phyloP scores from a whole-genome alignment of 1,140 invertebrate species.

The Condylostylus longicornis region DNA sequence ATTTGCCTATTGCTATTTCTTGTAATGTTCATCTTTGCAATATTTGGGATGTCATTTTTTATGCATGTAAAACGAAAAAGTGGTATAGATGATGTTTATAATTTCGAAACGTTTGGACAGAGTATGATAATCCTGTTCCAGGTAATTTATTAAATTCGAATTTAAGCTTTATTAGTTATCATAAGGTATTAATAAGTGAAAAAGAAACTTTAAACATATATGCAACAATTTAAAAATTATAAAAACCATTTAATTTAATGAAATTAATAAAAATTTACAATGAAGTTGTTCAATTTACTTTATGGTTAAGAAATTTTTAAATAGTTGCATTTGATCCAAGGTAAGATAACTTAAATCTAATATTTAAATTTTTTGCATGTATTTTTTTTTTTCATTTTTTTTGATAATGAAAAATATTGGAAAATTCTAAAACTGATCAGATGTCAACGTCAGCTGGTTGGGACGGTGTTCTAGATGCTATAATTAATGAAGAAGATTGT shows the following conservation, averaged over 20 bases:
- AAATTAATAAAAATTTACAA: too few species aligned
- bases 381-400: too few species aligned
- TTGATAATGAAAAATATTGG: too few species aligned
- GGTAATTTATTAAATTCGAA: conserved; percentile 44
- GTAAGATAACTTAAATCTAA: too few species aligned
- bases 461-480: conserved; percentile 87
- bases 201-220: too few species aligned
- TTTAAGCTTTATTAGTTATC: too few species aligned
- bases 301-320: too few species aligned
- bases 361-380: neutral
- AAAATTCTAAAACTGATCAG: too few species aligned
- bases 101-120: conserved; percentile 96
- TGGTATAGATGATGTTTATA: conserved; percentile 92
- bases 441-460: conserved; percentile 97
- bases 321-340: too few species aligned
- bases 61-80: conserved; percentile 91
- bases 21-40: conserved; percentile 98
- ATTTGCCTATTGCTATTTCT: conserved; percentile 94
- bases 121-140: conserved; percentile 96
- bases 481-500: conserved; percentile 92
- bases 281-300: too few species aligned
- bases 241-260: too few species aligned
- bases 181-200: neutral
- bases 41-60: conserved; percentile 99
- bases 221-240: too few species aligned